Conservation (phyloP, 2,113 vertebrate genomes). For the Nymphicus hollandicus region DNA sequence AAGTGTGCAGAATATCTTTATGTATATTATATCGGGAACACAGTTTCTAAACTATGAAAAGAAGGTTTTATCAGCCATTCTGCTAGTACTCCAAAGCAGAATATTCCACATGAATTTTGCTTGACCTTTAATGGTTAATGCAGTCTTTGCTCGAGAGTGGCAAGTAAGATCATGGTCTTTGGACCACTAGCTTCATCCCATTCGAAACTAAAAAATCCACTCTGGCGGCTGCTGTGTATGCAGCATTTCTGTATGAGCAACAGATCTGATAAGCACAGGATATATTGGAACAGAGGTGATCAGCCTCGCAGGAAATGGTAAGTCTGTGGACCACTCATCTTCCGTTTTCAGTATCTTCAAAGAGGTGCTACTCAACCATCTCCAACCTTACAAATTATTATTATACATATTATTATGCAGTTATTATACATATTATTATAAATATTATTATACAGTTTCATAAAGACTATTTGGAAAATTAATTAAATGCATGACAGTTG, state of each 20-base stretch:
- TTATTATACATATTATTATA: neutral
- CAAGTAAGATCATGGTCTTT: neutral
- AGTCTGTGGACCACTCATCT: neutral
- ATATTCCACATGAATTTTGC: neutral
- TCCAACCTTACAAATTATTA: neutral
- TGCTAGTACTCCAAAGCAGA: neutral
- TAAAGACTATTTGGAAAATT: neutral
- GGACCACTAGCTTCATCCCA: neutral
- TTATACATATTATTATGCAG: neutral
- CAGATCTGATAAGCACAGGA: neutral
- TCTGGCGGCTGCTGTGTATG: neutral
- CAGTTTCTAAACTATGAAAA: neutral
- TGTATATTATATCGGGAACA: neutral
- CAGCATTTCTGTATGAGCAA: rapidly evolving
- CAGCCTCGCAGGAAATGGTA: neutral
- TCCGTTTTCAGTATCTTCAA: neutral
- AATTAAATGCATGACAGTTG: neutral
- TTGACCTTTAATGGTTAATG: neutral
- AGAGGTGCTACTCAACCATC: neutral
- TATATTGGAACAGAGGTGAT: neutral
- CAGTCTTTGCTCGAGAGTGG: neutral
- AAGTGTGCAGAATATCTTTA: neutral
- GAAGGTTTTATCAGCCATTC: neutral
- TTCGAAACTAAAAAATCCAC: neutral
- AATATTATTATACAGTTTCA: neutral